A percentile compares a stretch with the other conserved stretches of the same genome.
phyloP scores from a whole-genome alignment of 2,797 vertebrate genomes.

The Eulemur albifrons region DNA sequence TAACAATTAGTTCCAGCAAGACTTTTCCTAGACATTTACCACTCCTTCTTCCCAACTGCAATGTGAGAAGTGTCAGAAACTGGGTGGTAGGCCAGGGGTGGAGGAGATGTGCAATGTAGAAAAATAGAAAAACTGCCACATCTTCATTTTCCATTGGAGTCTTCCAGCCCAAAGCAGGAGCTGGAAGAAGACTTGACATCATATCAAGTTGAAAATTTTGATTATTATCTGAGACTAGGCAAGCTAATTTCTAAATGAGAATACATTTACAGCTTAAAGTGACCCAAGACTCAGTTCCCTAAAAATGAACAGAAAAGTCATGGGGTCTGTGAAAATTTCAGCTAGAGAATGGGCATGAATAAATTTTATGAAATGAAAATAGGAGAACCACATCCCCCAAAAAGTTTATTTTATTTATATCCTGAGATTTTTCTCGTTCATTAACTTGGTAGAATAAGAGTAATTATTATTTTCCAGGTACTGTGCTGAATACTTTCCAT shows the following conservation, averaged over 20 bases:
- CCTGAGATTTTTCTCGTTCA: not conserved
- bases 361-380: not conserved
- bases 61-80: not conserved
- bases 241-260: not conserved
- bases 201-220: not conserved
- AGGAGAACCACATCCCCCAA: not conserved
- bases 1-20: not conserved
- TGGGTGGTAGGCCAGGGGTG: not conserved
- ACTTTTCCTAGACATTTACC: not conserved
- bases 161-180: not conserved
- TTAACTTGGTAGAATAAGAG: not conserved
- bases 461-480: not conserved
- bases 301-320: not conserved
- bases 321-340: not conserved
- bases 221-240: not conserved
- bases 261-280: not conserved
- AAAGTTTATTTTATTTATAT: not conserved
- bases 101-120: not conserved
- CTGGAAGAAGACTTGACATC: not conserved
- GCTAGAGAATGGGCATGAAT: not conserved
- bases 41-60: not conserved
- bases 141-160: not conserved
- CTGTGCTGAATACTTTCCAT: not conserved
- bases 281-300: not conserved
- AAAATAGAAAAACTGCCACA: not conserved